Conservation (phyloP, 1,140 invertebrate genomes). For the Plodia interpunctella region DNA sequence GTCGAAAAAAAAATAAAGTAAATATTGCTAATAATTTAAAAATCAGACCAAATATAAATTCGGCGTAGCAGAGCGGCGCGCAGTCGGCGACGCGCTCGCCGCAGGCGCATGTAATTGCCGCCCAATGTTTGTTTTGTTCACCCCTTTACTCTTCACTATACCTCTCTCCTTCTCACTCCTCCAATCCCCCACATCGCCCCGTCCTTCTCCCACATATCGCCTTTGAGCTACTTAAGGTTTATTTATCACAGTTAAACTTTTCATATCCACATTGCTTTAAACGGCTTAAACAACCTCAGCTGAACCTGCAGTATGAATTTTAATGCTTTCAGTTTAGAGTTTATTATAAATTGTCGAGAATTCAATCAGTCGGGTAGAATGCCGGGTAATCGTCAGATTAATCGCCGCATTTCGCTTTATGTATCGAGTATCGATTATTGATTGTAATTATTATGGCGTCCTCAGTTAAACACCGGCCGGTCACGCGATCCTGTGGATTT, state of each 20-base stretch:
- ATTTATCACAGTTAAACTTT: conserved; percentile 57
- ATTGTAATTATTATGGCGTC: conserved; percentile 70
- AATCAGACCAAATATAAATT: too few species aligned
- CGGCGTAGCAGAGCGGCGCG: conserved; percentile 36
- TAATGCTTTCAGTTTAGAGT: conserved; percentile 22
- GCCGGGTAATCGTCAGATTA: conserved; percentile 53
- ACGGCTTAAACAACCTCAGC: conserved; percentile 14
- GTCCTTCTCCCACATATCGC: conserved; percentile 30
- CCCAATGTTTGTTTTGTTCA: conserved; percentile 66
- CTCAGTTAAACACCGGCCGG: conserved; percentile 55
- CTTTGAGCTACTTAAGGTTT: conserved; percentile 50
- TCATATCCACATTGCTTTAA: conserved; percentile 21
- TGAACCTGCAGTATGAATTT: conserved; percentile 25
- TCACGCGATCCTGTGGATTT: conserved; percentile 58
- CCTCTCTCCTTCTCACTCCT: conserved; percentile 23
- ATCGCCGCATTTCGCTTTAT: conserved; percentile 53
- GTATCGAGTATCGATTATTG: conserved; percentile 61
- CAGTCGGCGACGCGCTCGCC: conserved; percentile 39
- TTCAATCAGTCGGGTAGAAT: conserved; percentile 20
- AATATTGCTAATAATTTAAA: too few species aligned
- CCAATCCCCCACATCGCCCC: conserved; percentile 3
- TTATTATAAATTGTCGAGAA: conserved; percentile 17
- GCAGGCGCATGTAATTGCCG: conserved; percentile 63
- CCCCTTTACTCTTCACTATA: conserved; percentile 40
- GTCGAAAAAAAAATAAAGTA: too few species aligned